Base-by-base conservation (phyloP, 2,797 vertebrate genomes). In the Liparis tanakae region DNA sequence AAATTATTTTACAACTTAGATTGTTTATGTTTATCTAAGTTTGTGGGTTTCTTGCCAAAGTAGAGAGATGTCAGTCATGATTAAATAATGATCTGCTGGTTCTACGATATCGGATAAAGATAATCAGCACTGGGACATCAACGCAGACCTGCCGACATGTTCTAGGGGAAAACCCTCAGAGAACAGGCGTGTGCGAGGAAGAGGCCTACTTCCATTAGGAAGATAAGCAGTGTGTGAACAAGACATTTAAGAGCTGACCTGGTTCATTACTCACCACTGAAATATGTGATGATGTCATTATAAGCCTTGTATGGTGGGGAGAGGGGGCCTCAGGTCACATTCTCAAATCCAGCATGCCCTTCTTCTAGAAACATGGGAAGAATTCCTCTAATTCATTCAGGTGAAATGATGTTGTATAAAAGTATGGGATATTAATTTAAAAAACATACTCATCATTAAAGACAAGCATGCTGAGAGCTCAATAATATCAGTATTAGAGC, bases 221-320 rank as follows among this genome's bases (percentile, higher is more conserved):
- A 85, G 84, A 86, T 88, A 92, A 89, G 86, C 81, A 83, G 79
- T 87, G 85, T 89, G 85, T 92, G 92, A 94, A 94, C 85, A 82
- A 93, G 84, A 92, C 88, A 86, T 92, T 87, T 80, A 78, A 87
- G 80, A 85, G 83, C 87, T 67, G 80, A 87, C 78, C 67, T 80
- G 67, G 62, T 84, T 89, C 83, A 82, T 91, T 89, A 90, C 87
- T 94, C 92, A 92, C 76, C 64, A 70, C 84, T 81, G 53, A 92
- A 89, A 85, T 89, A 93, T 93, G 88, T 81, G 83, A 67, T 91
- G 88, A 93, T 92, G 92, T 92, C 93, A 93, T 87, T 44, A 14
- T 60, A 70, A 75, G 81, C 79, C 89, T 87, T 91, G 85, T 87
- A 61, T 88, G 80, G 62, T 87, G 44, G 43, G 17, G 44, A 7